Evolutionary conservation across 2,888 invertebrate genomes (phyloP).

Genomic region (Mongoloraphidia duomilia): DNA sequence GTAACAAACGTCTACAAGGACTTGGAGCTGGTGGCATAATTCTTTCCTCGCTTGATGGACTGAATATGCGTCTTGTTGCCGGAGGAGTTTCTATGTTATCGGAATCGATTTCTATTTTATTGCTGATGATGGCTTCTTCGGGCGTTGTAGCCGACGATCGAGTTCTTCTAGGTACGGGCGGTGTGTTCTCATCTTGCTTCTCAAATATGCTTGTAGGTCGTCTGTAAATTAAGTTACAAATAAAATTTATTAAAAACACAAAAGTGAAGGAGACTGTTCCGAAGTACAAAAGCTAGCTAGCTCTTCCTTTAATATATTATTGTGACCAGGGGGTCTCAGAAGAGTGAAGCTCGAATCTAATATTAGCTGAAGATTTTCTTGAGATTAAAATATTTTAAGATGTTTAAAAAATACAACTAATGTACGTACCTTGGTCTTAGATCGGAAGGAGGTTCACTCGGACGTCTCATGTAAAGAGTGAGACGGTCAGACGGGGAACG

Average conservation of each 20-base stretch:
- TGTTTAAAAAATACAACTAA: too few relatives aligned
- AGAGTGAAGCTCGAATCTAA: too few relatives aligned
- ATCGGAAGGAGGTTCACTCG: conserved; percentile 22
- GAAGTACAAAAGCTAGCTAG: too few relatives aligned
- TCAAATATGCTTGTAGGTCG: too few relatives aligned
- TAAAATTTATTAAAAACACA: too few relatives aligned
- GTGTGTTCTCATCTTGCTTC: neutral
- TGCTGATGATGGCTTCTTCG: conserved; percentile 27
- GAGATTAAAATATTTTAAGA: too few relatives aligned
- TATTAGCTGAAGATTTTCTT: too few relatives aligned
- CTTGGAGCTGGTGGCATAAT: conserved; percentile 30
- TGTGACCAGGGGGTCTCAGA: neutral
- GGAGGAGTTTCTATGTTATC: conserved; percentile 87
- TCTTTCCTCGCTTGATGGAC: conserved; percentile 44
- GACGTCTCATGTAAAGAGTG: conserved; percentile 42
- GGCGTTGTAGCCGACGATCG: neutral
- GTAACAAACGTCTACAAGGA: conserved; percentile 39
- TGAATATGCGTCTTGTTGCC: conserved; percentile 54
- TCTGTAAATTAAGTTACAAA: too few relatives aligned
- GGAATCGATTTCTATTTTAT: conserved; percentile 72
- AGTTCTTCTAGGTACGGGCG: conserved; percentile 15
- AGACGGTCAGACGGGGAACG: conserved; percentile 36
- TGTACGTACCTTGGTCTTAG: neutral
- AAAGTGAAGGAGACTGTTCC: too few relatives aligned
- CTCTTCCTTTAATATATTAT: too few relatives aligned